Evolutionary conservation across 2,113 vertebrate genomes (phyloP).

Genomic region (Thalassarche chlororhynchos): DNA sequence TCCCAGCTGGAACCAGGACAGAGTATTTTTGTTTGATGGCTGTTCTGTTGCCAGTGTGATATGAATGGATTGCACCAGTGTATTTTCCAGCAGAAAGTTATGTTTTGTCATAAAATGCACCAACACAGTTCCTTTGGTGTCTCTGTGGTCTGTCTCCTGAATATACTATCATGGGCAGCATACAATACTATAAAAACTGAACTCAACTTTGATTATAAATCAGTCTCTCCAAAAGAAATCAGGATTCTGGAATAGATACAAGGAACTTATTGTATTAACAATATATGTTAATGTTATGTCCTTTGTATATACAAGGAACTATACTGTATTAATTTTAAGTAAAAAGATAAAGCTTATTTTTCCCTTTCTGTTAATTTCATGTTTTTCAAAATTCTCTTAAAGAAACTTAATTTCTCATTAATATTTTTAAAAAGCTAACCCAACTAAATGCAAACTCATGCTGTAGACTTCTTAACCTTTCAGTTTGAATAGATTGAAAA

Average conservation of each 20-base stretch:
- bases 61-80: neutral
- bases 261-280: neutral
- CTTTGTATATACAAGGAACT: neutral
- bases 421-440: neutral
- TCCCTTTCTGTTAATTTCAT: neutral
- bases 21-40: neutral
- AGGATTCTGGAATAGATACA: neutral
- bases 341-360: neutral
- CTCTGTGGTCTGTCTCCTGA: neutral
- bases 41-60: neutral
- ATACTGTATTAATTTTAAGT: neutral
- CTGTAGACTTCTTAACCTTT: neutral
- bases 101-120: neutral
- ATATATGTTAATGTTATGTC: too few species aligned
- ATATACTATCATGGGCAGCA: neutral
- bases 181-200: neutral
- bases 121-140: neutral
- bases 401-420: neutral
- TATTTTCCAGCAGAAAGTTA: neutral
- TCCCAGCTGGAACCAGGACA: too few species aligned
- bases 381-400: neutral
- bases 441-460: neutral
- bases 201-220: neutral
- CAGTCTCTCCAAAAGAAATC: neutral
- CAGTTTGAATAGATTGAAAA: neutral